Base-by-base conservation (phyloP, 2,888 invertebrate genomes). In the Rhamnusium bicolor region DNA sequence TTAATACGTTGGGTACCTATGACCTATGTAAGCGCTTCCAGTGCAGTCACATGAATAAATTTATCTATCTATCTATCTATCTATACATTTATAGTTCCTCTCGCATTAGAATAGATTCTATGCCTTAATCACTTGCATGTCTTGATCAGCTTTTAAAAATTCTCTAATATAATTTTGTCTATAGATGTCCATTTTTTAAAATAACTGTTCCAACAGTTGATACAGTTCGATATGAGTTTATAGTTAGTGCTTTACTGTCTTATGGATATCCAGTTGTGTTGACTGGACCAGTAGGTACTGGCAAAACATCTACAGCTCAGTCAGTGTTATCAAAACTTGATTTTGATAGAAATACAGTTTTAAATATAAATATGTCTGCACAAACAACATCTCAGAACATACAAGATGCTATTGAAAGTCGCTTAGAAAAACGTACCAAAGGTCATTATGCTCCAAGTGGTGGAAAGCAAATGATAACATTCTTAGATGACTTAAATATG, bases 401-500 rank as follows among this genome's bases (percentile, higher is more conserved):
- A 0, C 95, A 97, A 69, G 95, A 95, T 70, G 93, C 93, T 16
- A 94, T 97, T 32, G 96, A 96, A 87, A 93, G 94, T 72, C 90
- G 94, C n/a, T 91, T 96, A 0, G 96, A 97, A 87, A 96, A 97
- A 89, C 90, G 96, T 63, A 96, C 96, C 0, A 97, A 96, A 86
- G 95, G 94, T 0, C 92, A 94, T 72, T 96, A 92, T 84, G 93
- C 94, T 1, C 97, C 97, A 0, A 89, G 93, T 21, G 95, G 94
- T 78, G 93, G 95, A 85, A 97, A 96, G 89, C 93, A 90, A 78
- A 92, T 97, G 92, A 92, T 97, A 71, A 92, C 94, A 7, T 96
- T 96, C 86, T 92, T 97, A 92, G 97, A 97, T 86, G 97, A 97
- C 86, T 93, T 97, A 82, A 97, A 97, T 89, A 96, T 97, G 96